Percentiles rank a stretch among this genome's conserved stretches.
These are phyloP conservation scores for Mantis religiosa DNA, from an alignment of 2,888 invertebrate species.

Conservation along the genomic window DNA sequence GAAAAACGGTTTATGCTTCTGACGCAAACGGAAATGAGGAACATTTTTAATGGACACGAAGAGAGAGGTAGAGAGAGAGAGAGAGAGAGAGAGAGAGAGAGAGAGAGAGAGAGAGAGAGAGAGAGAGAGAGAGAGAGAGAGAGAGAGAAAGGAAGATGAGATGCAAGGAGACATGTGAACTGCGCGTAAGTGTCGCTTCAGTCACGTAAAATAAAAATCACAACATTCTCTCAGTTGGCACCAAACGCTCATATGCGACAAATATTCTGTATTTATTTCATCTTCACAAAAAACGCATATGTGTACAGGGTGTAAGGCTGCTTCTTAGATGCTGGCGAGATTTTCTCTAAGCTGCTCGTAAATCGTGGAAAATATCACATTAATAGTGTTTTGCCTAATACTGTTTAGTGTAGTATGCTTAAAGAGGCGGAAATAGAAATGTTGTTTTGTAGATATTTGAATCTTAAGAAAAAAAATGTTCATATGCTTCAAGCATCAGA, in stretches of 20 bases:
- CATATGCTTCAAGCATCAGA: too few relatives aligned
- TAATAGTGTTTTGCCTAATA: too few relatives aligned
- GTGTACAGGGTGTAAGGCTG: neutral
- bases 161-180: constrained; percentile 5
- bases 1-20: neutral
- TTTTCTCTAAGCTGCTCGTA: too few relatives aligned
- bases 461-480: too few relatives aligned
- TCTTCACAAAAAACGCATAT: neutral
- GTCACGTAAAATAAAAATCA: neutral
- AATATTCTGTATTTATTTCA: neutral
- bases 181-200: neutral
- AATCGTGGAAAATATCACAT: too few relatives aligned
- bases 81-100: neutral
- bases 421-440: too few relatives aligned
- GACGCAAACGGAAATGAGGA: constrained; percentile 22
- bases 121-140: neutral
- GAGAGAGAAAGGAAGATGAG: neutral
- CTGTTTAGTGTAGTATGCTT: too few relatives aligned
- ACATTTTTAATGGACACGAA: constrained; percentile 9
- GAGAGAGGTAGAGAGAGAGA: neutral
- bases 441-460: too few relatives aligned
- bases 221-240: neutral
- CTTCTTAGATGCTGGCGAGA: too few relatives aligned
- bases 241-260: neutral
- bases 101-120: neutral